A percentile compares a stretch with the other conserved stretches of the same genome.
These are phyloP conservation scores for Bilobella aurantiaca DNA, from an alignment of 1,140 invertebrate species.

Conservation along the genomic window DNA sequence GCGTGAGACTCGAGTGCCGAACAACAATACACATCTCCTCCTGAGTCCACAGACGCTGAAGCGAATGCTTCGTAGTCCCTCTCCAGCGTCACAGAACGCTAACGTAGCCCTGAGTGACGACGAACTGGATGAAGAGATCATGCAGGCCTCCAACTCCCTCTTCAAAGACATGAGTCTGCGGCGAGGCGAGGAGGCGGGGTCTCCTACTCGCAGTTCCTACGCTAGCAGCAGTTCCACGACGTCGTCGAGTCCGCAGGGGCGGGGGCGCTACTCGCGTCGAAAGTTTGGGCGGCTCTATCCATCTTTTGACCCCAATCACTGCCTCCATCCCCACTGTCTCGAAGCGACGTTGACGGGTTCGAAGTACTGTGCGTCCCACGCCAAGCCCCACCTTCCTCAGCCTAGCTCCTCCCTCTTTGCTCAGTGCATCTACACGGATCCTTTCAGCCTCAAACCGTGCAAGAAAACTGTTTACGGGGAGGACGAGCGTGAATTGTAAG, in stretches of 20 bases:
- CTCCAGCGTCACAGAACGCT: background rate
- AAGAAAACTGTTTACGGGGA: background rate
- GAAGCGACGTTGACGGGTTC: background rate
- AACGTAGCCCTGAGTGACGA: background rate
- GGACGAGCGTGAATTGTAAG: slow-evolving; percentile 1
- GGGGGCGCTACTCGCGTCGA: background rate
- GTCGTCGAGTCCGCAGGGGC: background rate
- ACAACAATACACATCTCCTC: background rate
- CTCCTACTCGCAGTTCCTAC: background rate
- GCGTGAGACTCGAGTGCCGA: background rate
- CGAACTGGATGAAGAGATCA: background rate
- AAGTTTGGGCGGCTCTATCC: slow-evolving; percentile 2
- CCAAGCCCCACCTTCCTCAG: background rate
- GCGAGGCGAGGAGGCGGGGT: background rate
- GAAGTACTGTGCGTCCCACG: background rate
- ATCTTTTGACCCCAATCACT: background rate
- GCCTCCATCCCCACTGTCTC: background rate
- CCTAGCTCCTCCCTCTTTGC: background rate
- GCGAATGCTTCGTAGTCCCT: background rate
- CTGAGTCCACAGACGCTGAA: background rate
- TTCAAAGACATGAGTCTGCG: background rate
- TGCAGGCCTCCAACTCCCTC: background rate
- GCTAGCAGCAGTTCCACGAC: background rate
- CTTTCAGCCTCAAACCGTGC: background rate
- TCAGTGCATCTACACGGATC: slow-evolving; percentile 2